Evolutionary conservation across 2,113 vertebrate genomes (phyloP).

Genomic region (Hippocampus zosterae): DNA sequence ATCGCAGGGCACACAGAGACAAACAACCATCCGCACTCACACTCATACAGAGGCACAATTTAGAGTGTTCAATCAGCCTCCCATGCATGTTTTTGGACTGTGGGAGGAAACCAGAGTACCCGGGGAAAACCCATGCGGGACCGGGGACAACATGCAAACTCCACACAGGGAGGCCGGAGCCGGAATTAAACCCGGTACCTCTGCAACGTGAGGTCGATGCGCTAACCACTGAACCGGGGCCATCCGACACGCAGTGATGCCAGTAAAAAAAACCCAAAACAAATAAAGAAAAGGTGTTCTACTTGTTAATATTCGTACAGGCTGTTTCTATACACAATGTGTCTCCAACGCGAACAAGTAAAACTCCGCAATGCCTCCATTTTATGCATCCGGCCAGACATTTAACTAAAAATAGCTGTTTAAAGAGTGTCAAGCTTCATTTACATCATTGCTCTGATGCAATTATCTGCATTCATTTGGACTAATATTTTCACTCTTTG

Average conservation of each 20-base stretch:
- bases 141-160: too few relatives aligned
- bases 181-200: too few relatives aligned
- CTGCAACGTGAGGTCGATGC: too few relatives aligned
- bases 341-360: background rate
- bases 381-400: background rate
- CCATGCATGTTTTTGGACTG: too few relatives aligned
- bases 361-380: conserved; percentile 2
- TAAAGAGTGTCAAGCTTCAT: background rate
- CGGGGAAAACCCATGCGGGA: too few relatives aligned
- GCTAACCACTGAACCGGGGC: too few relatives aligned
- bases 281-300: background rate
- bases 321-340: background rate
- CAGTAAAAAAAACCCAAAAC: background rate
- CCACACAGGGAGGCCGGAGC: too few relatives aligned
- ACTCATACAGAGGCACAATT: too few relatives aligned
- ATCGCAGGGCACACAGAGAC: too few relatives aligned
- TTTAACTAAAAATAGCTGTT: conserved; percentile 3
- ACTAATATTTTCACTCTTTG: background rate
- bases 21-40: too few relatives aligned
- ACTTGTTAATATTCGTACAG: background rate
- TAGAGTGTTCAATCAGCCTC: too few relatives aligned
- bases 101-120: too few relatives aligned
- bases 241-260: background rate
- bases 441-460: background rate
- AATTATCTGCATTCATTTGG: background rate